phyloP scores from a whole-genome alignment of 2,797 vertebrate genomes.

The Enteromius treurensis region DNA sequence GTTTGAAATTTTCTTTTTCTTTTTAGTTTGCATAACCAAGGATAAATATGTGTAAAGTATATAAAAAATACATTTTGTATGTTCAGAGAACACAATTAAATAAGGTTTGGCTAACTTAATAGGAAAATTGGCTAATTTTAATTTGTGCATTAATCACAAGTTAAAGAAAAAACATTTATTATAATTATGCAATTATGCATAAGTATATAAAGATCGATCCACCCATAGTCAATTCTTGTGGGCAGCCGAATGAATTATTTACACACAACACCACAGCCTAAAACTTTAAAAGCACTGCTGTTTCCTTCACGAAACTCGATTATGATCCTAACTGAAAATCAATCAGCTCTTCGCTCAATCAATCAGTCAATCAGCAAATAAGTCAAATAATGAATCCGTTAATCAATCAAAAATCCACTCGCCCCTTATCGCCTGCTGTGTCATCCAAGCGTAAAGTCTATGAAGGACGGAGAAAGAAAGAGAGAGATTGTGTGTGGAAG shows the following conservation, averaged over 20 bases:
- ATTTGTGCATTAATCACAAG: not conserved
- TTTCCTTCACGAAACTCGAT: not conserved
- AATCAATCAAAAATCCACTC: conserved; percentile 15
- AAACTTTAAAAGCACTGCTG: conserved; percentile 3
- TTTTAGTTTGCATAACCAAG: not conserved
- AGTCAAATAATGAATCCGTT: conserved; percentile 9
- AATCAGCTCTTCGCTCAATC: not conserved
- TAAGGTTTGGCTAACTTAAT: not conserved
- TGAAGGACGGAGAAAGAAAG: not conserved
- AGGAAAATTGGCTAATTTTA: not conserved
- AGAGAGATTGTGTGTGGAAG: not conserved
- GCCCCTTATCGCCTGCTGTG: not conserved
- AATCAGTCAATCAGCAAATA: not conserved
- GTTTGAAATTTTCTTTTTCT: not conserved
- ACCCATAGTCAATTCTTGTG: not conserved
- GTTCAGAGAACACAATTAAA: not conserved
- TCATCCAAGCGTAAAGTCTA: conserved; percentile 5
- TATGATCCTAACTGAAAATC: conserved; percentile 21
- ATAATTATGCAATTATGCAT: not conserved
- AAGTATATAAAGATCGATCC: not conserved
- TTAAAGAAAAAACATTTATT: not conserved
- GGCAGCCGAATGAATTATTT: not conserved
- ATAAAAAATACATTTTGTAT: not conserved
- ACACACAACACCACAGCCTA: not conserved
- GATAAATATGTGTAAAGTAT: not conserved